These are phyloP conservation scores for Endomychus coccineus DNA, from an alignment of 2,888 invertebrate species.

Conservation along the genomic window DNA sequence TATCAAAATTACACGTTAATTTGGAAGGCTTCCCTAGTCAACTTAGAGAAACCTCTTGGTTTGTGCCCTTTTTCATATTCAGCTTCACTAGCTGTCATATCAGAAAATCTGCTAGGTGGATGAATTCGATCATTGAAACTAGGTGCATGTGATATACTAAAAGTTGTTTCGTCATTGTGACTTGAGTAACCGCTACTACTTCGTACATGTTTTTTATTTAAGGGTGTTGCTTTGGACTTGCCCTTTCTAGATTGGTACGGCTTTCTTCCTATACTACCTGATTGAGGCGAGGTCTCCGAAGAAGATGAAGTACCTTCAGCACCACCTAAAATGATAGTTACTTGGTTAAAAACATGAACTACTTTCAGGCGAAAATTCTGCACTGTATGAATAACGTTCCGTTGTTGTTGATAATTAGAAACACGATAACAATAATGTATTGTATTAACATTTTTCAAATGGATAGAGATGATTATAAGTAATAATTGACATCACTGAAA, in stretches of 20 bases:
- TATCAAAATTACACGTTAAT: slow-evolving; percentile 66
- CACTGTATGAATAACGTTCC: not conserved
- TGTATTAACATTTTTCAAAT: too few species aligned
- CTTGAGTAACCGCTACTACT: slow-evolving; percentile 76
- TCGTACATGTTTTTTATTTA: slow-evolving; percentile 64
- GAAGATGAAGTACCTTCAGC: slow-evolving; percentile 74
- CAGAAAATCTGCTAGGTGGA: slow-evolving; percentile 81
- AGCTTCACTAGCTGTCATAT: slow-evolving; percentile 47
- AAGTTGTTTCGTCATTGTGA: slow-evolving; percentile 79
- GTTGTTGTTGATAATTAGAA: slow-evolving; percentile 2
- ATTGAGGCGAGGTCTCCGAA: slow-evolving; percentile 66
- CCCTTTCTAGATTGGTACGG: slow-evolving; percentile 59
- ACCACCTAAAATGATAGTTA: slow-evolving; percentile 45
- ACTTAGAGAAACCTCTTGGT: slow-evolving; percentile 41
- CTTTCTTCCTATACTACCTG: slow-evolving; percentile 50
- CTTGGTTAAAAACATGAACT: not conserved
- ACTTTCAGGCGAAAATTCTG: too few species aligned
- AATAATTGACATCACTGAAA: too few species aligned
- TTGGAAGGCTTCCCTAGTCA: slow-evolving; percentile 65
- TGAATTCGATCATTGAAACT: slow-evolving; percentile 78
- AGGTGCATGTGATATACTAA: slow-evolving; percentile 73
- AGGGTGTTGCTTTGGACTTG: slow-evolving; percentile 52
- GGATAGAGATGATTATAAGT: too few species aligned
- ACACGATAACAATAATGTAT: too few species aligned
- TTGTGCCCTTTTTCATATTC: slow-evolving; percentile 45